Base-by-base conservation (phyloP, 2,888 invertebrate species). In the Stramonita haemastoma region DNA sequence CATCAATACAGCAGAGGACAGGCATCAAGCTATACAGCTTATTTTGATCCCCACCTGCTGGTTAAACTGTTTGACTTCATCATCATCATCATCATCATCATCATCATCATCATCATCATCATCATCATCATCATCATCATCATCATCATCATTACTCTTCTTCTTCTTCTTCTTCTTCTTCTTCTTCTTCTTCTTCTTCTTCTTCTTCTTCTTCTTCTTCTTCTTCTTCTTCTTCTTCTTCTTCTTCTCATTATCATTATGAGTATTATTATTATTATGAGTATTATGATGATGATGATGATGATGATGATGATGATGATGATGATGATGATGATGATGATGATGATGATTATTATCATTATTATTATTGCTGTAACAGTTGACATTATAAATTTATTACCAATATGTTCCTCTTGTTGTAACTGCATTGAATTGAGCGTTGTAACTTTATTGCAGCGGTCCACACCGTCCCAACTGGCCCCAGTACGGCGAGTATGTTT, bases 401-500 rank as follows among this genome's bases (percentile, higher is more conserved):
- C n/a, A n/a, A 46, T 5, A 46, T 46, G 46, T 46, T 46, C 46
- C 46, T 46, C 46, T 46, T 8, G 46, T 46, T 8, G 46, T 46
- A 5, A 46, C 2, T 46, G 46, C 46, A 5, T 5, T 46, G 46
- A 46, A 46, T 46, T 5, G 46, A 46, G 4, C 46, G 46, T 46
- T 46, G 46, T 46, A 2, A 46, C 46, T 11, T 66, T 6, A 32
- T 94, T 96, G 29, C 94, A 98, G 98, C 96, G 98, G 98, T 29
- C 96, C 97, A 26, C 98, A 98, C 95, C 97, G 98, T 92, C 98
- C 98, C 8, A 96, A 98, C 46, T 98, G 98, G 97, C 97, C 98
- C 0, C 96, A 97, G 89, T 98, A 97, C 96, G 98, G 98, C 36
- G 98, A 98, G 95, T 98, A 98, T 95, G 96, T 96, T 87, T 98